Conservation (phyloP, 2,888 invertebrate species). For the Drosophila meridiana region DNA sequence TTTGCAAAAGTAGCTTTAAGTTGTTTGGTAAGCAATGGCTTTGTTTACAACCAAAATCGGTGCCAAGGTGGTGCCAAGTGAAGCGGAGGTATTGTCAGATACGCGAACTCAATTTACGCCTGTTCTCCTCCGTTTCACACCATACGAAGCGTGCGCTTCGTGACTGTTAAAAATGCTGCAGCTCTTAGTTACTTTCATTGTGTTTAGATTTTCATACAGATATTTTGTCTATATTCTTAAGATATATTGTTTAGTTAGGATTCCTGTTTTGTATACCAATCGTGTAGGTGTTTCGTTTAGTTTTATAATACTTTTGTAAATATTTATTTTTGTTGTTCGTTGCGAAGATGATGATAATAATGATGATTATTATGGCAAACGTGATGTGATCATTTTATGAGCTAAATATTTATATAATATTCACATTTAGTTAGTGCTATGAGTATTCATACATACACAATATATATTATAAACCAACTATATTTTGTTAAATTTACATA, state of each 20-base stretch:
- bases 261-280: slow-evolving; percentile 41
- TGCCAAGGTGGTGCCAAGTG: slow-evolving; percentile 77
- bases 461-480: slow-evolving; percentile 32
- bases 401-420: slow-evolving; percentile 73
- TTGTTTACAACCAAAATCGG: slow-evolving; percentile 57
- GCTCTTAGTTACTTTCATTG: slow-evolving; percentile 57
- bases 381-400: slow-evolving; percentile 78
- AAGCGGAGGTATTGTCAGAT: slow-evolving; percentile 18
- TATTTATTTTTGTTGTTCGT: slow-evolving; percentile 76
- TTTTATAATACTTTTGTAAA: slow-evolving; percentile 67
- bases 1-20: slow-evolving; percentile 67
- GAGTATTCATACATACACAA: slow-evolving; percentile 42
- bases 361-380: slow-evolving; percentile 73
- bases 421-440: slow-evolving; percentile 68
- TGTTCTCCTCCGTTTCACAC: slow-evolving; percentile 59
- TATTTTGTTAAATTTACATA: slow-evolving; percentile 70
- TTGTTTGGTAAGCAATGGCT: slow-evolving; percentile 64
- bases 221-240: slow-evolving; percentile 46
- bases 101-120: slow-evolving; percentile 44
- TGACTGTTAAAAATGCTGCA: slow-evolving; percentile 74
- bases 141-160: slow-evolving; percentile 55
- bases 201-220: slow-evolving; percentile 22
- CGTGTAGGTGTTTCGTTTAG: slow-evolving; percentile 61
- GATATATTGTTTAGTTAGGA: slow-evolving; percentile 39
- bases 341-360: slow-evolving; percentile 42